phyloP scores from a whole-genome alignment of 2,888 invertebrate genomes.

The Sclerodermus sp. region DNA sequence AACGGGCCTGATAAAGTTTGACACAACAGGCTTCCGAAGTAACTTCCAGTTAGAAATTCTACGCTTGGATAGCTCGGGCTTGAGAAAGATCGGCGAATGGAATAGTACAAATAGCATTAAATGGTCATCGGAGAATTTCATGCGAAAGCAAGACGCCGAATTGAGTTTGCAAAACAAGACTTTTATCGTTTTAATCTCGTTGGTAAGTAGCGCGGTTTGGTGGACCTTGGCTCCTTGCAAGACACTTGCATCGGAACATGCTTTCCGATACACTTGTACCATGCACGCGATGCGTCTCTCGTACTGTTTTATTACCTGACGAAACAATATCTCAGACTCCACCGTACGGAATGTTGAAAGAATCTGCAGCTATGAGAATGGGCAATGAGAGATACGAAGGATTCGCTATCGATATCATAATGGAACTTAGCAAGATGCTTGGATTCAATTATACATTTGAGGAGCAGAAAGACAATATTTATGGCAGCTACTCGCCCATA shows the following conservation, averaged over 20 bases:
- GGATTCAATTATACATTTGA: constrained; percentile 83
- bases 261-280: neutral
- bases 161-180: constrained; percentile 72
- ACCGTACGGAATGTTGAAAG: constrained; percentile 87
- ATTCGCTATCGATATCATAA: constrained; percentile 84
- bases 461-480: constrained; percentile 74
- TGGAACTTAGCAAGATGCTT: constrained; percentile 74
- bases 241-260: too few relatives aligned
- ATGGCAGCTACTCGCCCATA: constrained; percentile 68
- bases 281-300: neutral
- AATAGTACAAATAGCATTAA: constrained; percentile 65
- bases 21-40: constrained; percentile 74
- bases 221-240: too few relatives aligned
- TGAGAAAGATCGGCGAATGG: constrained; percentile 72
- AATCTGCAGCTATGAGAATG: constrained; percentile 65
- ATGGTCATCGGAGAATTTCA: constrained; percentile 52
- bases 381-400: constrained; percentile 87
- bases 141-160: constrained; percentile 49
- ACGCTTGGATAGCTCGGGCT: constrained; percentile 66
- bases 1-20: constrained; percentile 77
- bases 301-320: neutral
- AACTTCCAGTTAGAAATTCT: constrained; percentile 71
- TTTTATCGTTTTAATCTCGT: constrained; percentile 71
- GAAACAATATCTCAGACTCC: constrained; percentile 65
- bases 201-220: too few relatives aligned